Percentiles rank a stretch among this genome's conserved stretches.
These are phyloP conservation scores for Thomomys bottae DNA, from an alignment of 2,113 vertebrate species.

Conservation along the genomic window DNA sequence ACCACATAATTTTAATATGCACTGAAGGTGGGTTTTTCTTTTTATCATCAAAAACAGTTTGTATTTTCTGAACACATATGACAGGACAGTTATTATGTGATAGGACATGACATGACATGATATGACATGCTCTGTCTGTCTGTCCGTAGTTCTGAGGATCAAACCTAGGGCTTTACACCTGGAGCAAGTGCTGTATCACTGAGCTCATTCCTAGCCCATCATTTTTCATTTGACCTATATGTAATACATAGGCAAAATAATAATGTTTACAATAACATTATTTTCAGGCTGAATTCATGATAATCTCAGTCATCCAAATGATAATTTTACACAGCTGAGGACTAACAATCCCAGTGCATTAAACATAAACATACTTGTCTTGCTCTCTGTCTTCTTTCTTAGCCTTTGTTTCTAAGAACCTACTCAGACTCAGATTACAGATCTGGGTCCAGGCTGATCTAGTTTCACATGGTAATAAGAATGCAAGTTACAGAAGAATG, in stretches of 20 bases:
- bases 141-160: too few species aligned
- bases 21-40: constrained; percentile 11
- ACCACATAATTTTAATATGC: not conserved
- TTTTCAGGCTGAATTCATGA: not conserved
- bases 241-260: not conserved
- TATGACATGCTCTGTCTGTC: fast-evolving
- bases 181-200: not conserved
- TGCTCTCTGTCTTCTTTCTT: not conserved
- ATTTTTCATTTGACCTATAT: not conserved
- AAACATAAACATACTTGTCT: not conserved
- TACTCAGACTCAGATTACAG: not conserved
- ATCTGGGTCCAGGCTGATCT: not conserved
- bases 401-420: not conserved
- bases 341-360: not conserved
- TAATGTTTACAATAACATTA: not conserved
- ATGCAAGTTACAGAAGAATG: not conserved
- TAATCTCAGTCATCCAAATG: not conserved
- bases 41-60: not conserved
- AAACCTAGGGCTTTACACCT: not conserved
- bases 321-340: not conserved
- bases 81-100: not conserved
- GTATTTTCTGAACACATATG: not conserved
- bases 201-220: not conserved
- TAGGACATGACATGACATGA: fast-evolving
- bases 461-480: not conserved